Percentiles rank a stretch among this genome's conserved stretches.
phyloP scores from a whole-genome alignment of 2,888 invertebrate genomes.

The Eretmocerus hayati region DNA sequence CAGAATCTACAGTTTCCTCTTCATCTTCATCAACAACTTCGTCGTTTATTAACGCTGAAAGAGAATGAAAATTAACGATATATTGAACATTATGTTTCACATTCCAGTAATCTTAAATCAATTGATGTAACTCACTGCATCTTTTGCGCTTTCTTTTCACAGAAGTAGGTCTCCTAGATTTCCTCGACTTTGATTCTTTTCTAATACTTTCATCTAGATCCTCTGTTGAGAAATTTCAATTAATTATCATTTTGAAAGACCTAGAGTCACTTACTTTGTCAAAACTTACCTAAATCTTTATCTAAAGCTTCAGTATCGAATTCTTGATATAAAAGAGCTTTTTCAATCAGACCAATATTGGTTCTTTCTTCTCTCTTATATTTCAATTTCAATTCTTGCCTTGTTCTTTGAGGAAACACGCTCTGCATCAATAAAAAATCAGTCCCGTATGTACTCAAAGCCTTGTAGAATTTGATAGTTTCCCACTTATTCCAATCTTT shows the following conservation, averaged over 20 bases:
- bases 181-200: conserved; percentile 26
- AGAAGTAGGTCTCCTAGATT: conserved; percentile 15
- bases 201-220: conserved; percentile 30
- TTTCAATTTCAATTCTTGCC: conserved; percentile 82
- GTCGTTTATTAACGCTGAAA: conserved; percentile 26
- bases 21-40: conserved; percentile 9
- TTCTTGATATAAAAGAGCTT: conserved; percentile 62
- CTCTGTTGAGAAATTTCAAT: conserved; percentile 24
- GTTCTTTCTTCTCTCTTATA: conserved; percentile 85
- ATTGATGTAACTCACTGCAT: conserved; percentile 20
- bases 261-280: no score
- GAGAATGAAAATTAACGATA: not conserved
- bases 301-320: conserved; percentile 62
- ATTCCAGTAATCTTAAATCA: not conserved
- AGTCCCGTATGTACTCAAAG: conserved; percentile 81
- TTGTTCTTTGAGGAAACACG: conserved; percentile 70
- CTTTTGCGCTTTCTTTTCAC: conserved; percentile 24
- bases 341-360: conserved; percentile 67
- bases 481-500: conserved; percentile 72
- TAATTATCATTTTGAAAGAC: conserved; percentile 6
- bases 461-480: conserved; percentile 86
- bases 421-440: conserved; percentile 87
- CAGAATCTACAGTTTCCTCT: not conserved
- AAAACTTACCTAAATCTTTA: conserved; percentile 50
- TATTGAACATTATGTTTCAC: not conserved